Conservation (phyloP, 2,797 vertebrate species). For the Merluccius polli region DNA sequence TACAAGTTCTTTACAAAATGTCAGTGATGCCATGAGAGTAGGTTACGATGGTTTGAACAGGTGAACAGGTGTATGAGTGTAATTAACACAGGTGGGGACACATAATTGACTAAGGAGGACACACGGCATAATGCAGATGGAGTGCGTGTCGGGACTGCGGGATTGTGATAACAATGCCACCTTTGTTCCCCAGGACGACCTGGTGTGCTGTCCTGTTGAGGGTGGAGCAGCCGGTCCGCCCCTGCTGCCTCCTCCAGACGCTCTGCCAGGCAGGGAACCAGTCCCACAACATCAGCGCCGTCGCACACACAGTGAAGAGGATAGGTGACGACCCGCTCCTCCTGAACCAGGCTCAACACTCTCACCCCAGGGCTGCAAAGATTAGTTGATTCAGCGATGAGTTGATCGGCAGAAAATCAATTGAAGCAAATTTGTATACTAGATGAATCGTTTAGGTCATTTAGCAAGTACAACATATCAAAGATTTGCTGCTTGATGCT, state of each 20-base stretch:
- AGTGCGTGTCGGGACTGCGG: not conserved
- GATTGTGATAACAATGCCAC: not conserved
- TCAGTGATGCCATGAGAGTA: not conserved
- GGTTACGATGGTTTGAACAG: not conserved
- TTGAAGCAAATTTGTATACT: too few species aligned
- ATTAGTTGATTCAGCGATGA: too few species aligned
- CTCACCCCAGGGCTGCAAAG: too few species aligned
- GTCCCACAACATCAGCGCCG: conserved; percentile 26
- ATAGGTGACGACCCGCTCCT: conserved; percentile 38
- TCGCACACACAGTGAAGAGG: conserved; percentile 39
- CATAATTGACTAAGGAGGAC: not conserved
- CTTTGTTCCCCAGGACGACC: conserved; percentile 35
- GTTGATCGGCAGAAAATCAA: too few species aligned
- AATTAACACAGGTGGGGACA: not conserved
- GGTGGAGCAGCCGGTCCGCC: conserved; percentile 23
- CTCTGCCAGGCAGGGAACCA: conserved; percentile 34
- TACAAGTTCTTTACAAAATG: too few species aligned
- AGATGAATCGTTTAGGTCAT: too few species aligned
- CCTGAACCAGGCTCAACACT: too few species aligned
- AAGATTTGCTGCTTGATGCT: too few species aligned
- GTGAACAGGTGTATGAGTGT: not conserved
- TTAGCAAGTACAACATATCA: too few species aligned
- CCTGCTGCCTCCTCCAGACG: conserved; percentile 59
- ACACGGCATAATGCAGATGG: not conserved
- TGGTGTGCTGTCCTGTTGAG: conserved; percentile 49